Conservation (phyloP, 2,113 vertebrate genomes). For the Oenanthe melanoleuca region DNA sequence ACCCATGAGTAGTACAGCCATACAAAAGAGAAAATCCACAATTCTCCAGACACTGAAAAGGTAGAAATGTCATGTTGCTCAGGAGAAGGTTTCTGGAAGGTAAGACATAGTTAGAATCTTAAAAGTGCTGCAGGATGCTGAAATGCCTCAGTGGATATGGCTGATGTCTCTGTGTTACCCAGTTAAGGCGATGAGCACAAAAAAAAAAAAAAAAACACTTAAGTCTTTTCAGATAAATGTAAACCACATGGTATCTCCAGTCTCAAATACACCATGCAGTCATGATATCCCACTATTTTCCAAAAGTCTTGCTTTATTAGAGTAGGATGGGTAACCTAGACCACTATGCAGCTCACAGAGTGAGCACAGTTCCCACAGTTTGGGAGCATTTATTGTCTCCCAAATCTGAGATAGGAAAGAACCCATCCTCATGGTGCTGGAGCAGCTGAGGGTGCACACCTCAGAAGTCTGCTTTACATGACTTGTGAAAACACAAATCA, state of each 20-base stretch:
- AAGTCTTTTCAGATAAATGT: background rate
- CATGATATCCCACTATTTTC: background rate
- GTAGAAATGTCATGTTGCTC: background rate
- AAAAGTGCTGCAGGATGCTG: background rate
- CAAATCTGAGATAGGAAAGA: background rate
- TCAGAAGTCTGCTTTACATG: background rate
- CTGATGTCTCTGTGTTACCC: background rate
- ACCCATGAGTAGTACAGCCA: background rate
- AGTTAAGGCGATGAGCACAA: background rate
- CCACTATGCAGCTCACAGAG: background rate
- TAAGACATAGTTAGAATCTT: background rate
- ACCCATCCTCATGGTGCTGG: constrained; percentile 17
- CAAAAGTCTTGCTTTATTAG: background rate
- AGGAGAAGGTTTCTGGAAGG: background rate
- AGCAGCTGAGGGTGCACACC: background rate
- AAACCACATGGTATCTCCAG: background rate
- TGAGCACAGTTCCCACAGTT: background rate
- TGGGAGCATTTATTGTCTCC: background rate
- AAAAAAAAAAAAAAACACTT: background rate
- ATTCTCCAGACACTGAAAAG: background rate
- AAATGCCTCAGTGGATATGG: background rate
- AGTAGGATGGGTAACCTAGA: background rate
- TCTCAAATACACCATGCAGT: background rate
- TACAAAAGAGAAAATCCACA: background rate
- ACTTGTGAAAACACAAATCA: background rate